Base-by-base conservation (phyloP, 2,888 invertebrate genomes). In the Portevinia maculata region DNA sequence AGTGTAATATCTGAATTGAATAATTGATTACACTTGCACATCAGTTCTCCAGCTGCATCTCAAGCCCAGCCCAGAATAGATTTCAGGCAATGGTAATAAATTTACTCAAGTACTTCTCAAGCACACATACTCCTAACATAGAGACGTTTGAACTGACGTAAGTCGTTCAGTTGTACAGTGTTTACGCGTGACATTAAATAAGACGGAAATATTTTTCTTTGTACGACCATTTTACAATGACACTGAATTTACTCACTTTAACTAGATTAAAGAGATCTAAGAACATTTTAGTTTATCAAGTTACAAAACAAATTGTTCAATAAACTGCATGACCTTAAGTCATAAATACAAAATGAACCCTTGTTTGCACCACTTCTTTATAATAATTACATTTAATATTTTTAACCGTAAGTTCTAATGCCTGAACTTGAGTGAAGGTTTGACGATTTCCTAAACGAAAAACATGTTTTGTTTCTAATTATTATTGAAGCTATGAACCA, bases 21-120 rank as follows among this genome's bases (percentile, higher is more conserved):
- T 75, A 69, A 79, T 75, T 79, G 69, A 75, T 75, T 75, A 69
- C 39, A 32, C 62, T 62, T 74, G 60, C 44, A 15, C 30, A 50
- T 39, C 24, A 17, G 37, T 2, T 24, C 52, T 48, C 37, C 41
- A 67, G 60, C 11, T 74, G 79, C 67, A 79, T 79, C 53, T 52
- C 64, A 41, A 37, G 60, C 3, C 17, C 21, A 50, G 60, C 74
- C 67, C 74, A 41, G 79, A 79, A 75, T 75, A 74, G 75, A 17
- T 78, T 50, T 13, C 2, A 55, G n/a, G 50, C 59, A 24, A 48
- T 53, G 28, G 37, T 21, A 75, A 48, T 79, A 79, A 67, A 73
- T 37, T 67, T 67, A 67, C 59, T 79, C 46, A 71, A 75, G 39
- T 41, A 79, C 67, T 59, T 79, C 48, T 44, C 44, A 19, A 32